A percentile compares a stretch with the other conserved stretches of the same genome.
phyloP scores from a whole-genome alignment of 2,113 vertebrate species.

The Carassius gibelio region DNA sequence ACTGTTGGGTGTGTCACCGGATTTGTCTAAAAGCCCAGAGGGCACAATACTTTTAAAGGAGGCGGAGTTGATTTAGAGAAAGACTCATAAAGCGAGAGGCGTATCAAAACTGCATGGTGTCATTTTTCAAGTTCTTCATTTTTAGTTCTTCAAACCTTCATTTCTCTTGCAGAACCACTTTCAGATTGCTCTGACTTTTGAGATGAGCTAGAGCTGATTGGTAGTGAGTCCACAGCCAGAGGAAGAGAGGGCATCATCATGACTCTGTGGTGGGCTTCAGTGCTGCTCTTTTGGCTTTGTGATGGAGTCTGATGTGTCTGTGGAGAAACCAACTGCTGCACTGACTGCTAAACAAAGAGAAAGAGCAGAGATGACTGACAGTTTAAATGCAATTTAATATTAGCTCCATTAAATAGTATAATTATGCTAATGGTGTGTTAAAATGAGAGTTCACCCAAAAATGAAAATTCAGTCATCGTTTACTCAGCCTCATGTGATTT shows the following conservation, averaged over 20 bases:
- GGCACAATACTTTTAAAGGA: conserved; percentile 13
- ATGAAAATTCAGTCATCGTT: background rate
- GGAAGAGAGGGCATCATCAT: conserved; percentile 8
- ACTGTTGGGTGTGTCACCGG: conserved; percentile 35
- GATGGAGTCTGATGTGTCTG: conserved; percentile 28
- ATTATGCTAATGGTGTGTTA: background rate
- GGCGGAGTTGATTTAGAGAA: conserved; percentile 11
- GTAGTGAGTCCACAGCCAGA: background rate
- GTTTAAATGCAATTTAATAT: background rate
- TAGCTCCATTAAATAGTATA: background rate
- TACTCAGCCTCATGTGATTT: background rate
- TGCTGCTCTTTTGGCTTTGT: conserved; percentile 51
- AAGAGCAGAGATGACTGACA: background rate
- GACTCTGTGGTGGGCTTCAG: conserved; percentile 11
- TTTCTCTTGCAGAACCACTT: background rate
- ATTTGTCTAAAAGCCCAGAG: conserved; percentile 15
- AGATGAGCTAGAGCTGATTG: conserved; percentile 26
- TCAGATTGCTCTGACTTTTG: conserved; percentile 30
- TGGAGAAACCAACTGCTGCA: background rate
- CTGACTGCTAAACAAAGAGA: conserved; percentile 3
- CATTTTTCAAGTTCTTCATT: background rate
- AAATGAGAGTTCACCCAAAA: background rate
- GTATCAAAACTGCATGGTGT: background rate
- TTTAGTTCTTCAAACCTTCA: background rate
- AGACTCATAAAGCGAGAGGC: background rate